Percentiles rank a stretch among this genome's conserved stretches.
These are phyloP conservation scores for Zaprionus lineosus DNA, from an alignment of 2,888 invertebrate genomes.

Conservation along the genomic window DNA sequence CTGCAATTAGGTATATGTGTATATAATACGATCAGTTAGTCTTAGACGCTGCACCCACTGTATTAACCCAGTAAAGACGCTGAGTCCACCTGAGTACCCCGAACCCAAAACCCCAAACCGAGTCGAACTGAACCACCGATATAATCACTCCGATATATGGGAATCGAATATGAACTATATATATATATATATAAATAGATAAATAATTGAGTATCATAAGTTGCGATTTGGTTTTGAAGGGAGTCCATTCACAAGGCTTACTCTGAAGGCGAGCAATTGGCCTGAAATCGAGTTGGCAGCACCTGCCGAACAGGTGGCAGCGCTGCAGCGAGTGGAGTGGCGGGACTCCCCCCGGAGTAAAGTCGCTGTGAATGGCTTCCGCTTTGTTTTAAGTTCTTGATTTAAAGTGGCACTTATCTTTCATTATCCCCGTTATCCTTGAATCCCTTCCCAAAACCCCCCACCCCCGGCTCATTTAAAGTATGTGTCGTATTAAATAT, in stretches of 20 bases:
- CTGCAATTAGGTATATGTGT: constrained; percentile 29
- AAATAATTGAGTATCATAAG: background rate
- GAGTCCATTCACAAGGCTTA: constrained; percentile 2
- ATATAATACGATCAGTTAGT: constrained; percentile 28
- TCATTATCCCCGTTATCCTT: background rate
- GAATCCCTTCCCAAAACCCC: background rate
- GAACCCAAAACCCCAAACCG: background rate
- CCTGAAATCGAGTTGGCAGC: no score
- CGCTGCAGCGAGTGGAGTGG: no score
- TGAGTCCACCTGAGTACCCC: no score
- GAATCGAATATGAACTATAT: background rate
- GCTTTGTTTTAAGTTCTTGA: no score
- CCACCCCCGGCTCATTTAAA: background rate
- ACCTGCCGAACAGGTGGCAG: no score
- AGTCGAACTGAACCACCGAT: background rate
- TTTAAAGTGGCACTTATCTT: no score
- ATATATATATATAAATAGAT: background rate
- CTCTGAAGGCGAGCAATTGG: no score
- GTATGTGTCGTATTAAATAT: constrained; percentile 14
- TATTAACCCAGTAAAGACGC: constrained; percentile 29
- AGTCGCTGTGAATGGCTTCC: no score
- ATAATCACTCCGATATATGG: constrained; percentile 2
- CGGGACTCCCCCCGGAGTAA: no score
- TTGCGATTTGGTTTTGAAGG: background rate
- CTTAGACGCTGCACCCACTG: constrained; percentile 29